Conservation (phyloP, 2,888 invertebrate genomes). For the Sarcophaga rosellei region DNA sequence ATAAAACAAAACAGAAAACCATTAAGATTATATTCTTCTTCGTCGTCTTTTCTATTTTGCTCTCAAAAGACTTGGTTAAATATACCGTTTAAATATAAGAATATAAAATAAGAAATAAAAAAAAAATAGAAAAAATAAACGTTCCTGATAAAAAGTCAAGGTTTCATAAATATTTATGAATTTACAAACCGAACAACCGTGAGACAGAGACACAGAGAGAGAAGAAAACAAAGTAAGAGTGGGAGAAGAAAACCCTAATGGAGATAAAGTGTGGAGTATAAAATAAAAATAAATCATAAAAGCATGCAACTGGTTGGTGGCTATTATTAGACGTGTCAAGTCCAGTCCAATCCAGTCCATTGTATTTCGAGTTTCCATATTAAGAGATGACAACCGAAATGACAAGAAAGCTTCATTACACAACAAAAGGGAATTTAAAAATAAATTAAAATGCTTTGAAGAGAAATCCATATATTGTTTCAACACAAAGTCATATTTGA, state of each 20-base stretch:
- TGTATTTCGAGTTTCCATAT: not conserved
- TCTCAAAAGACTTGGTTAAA: constrained; percentile 25
- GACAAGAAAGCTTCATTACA: not conserved
- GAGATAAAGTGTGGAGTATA: not conserved
- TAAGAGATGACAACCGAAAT: not conserved
- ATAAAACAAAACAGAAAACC: not conserved
- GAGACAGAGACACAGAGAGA: not conserved
- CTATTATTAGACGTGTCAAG: not conserved
- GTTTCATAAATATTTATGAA: not conserved
- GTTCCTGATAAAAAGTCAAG: not conserved
- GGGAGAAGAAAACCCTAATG: not conserved
- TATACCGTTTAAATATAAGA: constrained; percentile 8
- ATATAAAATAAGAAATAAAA: constrained; percentile 2
- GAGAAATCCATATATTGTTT: too few relatives aligned
- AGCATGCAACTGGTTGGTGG: not conserved
- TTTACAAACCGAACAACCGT: not conserved
- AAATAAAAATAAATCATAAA: constrained; percentile 14
- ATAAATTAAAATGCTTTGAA: not conserved
- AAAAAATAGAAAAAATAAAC: not conserved
- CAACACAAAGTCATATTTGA: too few relatives aligned
- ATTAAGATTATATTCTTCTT: not conserved
- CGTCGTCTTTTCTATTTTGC: not conserved
- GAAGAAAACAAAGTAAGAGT: too few relatives aligned
- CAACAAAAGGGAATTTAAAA: not conserved
- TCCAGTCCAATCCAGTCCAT: not conserved